A percentile compares a stretch with the other conserved stretches of the same genome.
These are phyloP conservation scores for Proterorhinus semilunaris DNA, from an alignment of 2,113 vertebrate species.

Conservation along the genomic window DNA sequence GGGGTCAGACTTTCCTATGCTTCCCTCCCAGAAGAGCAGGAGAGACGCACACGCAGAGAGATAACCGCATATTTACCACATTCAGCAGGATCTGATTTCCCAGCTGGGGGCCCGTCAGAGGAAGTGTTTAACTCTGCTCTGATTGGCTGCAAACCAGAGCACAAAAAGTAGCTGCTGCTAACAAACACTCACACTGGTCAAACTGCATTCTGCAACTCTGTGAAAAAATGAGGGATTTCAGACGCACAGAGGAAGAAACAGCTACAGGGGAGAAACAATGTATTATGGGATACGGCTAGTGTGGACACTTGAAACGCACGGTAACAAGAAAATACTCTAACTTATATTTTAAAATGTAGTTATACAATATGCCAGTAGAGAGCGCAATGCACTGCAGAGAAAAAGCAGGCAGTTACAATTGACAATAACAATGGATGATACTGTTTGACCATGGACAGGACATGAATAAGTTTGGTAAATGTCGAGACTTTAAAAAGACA, in stretches of 20 bases:
- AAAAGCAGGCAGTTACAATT: too few relatives aligned
- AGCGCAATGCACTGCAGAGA: too few relatives aligned
- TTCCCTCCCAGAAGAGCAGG: conserved; percentile 55
- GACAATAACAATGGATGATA: too few relatives aligned
- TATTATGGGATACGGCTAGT: neutral
- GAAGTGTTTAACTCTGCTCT: conserved; percentile 61
- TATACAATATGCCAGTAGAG: too few relatives aligned
- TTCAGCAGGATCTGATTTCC: conserved; percentile 69
- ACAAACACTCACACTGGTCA: conserved; percentile 41
- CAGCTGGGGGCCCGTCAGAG: conserved; percentile 61
- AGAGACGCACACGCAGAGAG: conserved; percentile 49
- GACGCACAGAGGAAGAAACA: conserved; percentile 4
- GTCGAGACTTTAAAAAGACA: too few relatives aligned
- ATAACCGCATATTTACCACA: conserved; percentile 63
- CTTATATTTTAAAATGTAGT: too few relatives aligned
- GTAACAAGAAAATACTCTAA: too few relatives aligned
- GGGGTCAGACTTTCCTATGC: conserved; percentile 63
- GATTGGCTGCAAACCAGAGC: conserved; percentile 57
- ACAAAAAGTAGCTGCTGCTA: conserved; percentile 42
- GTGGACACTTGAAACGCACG: neutral
- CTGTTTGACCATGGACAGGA: too few relatives aligned
- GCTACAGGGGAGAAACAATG: neutral
- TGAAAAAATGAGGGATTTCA: conserved; percentile 14
- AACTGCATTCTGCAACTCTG: neutral
- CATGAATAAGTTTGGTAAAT: too few relatives aligned